phyloP scores from a whole-genome alignment of 2,797 vertebrate species.

The Sibirionetta formosa region DNA sequence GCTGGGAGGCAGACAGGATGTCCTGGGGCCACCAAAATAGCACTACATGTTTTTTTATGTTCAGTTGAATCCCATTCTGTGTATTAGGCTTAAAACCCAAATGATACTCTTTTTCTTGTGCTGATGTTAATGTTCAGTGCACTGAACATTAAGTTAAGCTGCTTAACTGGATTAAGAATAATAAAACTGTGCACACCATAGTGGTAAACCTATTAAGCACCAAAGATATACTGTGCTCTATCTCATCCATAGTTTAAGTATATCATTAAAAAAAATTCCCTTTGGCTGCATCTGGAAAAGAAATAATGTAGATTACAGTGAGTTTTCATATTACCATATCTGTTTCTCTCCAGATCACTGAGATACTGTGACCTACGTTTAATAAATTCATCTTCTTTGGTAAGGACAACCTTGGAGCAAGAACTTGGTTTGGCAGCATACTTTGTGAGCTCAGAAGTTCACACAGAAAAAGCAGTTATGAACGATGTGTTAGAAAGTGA shows the following conservation, averaged over 20 bases:
- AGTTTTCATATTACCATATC: not conserved
- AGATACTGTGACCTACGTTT: conserved; percentile 97
- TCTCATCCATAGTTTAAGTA: not conserved
- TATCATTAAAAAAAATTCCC: not conserved
- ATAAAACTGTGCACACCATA: not conserved
- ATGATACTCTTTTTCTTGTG: not conserved
- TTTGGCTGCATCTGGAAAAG: not conserved
- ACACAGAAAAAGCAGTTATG: conserved; percentile 80
- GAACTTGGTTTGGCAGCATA: conserved; percentile 96
- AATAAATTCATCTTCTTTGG: conserved; percentile 93
- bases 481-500: conserved; percentile 93
- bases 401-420: conserved; percentile 94
- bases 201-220: not conserved
- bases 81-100: not conserved
- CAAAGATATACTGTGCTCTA: not conserved
- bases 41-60: not conserved
- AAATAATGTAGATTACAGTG: not conserved
- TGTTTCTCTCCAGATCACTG: conserved; percentile 86
- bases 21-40: not conserved
- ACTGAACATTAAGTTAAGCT: not conserved
- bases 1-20: not conserved
- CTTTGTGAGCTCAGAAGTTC: conserved; percentile 88
- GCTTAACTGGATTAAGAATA: not conserved
- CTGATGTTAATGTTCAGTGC: not conserved
- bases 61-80: not conserved